These are phyloP conservation scores for Thunnus thynnus DNA, from an alignment of 2,113 vertebrate species.

Conservation along the genomic window DNA sequence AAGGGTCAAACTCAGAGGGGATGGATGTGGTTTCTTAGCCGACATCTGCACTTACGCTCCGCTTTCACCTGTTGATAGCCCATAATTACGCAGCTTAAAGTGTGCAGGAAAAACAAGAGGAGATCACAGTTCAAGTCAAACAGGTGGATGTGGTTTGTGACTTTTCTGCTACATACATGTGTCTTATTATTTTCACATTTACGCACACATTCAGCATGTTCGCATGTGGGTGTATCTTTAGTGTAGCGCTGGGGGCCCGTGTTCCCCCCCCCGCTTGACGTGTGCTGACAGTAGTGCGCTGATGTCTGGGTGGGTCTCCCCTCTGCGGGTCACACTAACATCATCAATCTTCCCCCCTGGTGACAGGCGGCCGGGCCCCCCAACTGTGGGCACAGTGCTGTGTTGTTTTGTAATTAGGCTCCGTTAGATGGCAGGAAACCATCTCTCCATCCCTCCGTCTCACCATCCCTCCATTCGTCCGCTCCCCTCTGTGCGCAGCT, in stretches of 20 bases:
- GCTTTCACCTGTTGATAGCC: constrained; percentile 67
- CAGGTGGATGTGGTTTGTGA: constrained; percentile 74
- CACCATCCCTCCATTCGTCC: constrained; percentile 56
- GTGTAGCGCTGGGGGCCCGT: constrained; percentile 30
- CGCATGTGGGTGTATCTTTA: constrained; percentile 38
- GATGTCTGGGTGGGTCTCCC: constrained; percentile 84
- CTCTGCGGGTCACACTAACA: constrained; percentile 88
- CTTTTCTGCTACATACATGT: constrained; percentile 4
- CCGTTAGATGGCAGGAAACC: constrained; percentile 88
- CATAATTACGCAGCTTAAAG: constrained; percentile 66
- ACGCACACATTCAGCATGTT: constrained; percentile 18
- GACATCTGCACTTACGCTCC: constrained; percentile 47
- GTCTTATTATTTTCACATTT: constrained; percentile 46
- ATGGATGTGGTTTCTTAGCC: constrained; percentile 43
- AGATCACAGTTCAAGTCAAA: constrained; percentile 50
- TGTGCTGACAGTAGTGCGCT: constrained; percentile 77
- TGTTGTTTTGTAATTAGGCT: constrained; percentile 91
- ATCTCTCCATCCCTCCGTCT: constrained; percentile 71
- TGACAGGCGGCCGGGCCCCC: constrained; percentile 82
- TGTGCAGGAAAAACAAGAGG: constrained; percentile 20
- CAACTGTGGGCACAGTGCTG: constrained; percentile 84
- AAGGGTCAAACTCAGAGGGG: constrained; percentile 30
- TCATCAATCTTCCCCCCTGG: constrained; percentile 86
- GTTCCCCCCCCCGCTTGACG: constrained; percentile 65
- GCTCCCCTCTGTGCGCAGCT: constrained; percentile 75